A percentile compares a stretch with the other conserved stretches of the same genome.
phyloP scores from a whole-genome alignment of 2,888 invertebrate species.

The Caenorhabditis wallacei region DNA sequence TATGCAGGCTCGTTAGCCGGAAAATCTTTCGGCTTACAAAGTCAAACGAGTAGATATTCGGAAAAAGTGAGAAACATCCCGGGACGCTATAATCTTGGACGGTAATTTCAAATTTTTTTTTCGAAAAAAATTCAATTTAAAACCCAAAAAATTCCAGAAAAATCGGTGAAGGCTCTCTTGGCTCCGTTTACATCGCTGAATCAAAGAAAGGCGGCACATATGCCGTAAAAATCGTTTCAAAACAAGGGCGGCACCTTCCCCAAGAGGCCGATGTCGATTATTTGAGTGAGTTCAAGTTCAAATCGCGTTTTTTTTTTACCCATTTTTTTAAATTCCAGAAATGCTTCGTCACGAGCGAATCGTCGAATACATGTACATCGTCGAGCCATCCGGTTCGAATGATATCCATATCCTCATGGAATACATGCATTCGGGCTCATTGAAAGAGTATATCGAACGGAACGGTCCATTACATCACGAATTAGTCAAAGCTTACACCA shows the following conservation, averaged over 20 bases:
- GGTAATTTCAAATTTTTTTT: constrained; percentile 1
- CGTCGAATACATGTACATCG: constrained; percentile 58
- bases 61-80: constrained; percentile 38
- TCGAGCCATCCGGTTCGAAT: constrained; percentile 52
- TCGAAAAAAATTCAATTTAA: background rate
- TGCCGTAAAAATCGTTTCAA: constrained; percentile 55
- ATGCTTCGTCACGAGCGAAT: constrained; percentile 47
- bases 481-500: constrained; percentile 50
- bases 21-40: constrained; percentile 50
- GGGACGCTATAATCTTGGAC: constrained; percentile 46
- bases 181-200: constrained; percentile 48
- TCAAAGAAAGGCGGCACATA: constrained; percentile 42
- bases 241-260: constrained; percentile 44
- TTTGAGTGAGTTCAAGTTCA: constrained; percentile 43
- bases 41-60: constrained; percentile 52
- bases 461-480: constrained; percentile 48
- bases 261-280: constrained; percentile 63
- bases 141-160: constrained; percentile 22
- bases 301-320: background rate
- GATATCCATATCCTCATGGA: constrained; percentile 84
- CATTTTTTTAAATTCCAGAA: constrained; percentile 22
- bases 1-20: constrained; percentile 47
- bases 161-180: constrained; percentile 57
- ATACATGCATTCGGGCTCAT: constrained; percentile 85
- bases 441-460: constrained; percentile 78